These are phyloP conservation scores for Endomychus coccineus DNA, from an alignment of 2,888 invertebrate genomes.

Conservation along the genomic window DNA sequence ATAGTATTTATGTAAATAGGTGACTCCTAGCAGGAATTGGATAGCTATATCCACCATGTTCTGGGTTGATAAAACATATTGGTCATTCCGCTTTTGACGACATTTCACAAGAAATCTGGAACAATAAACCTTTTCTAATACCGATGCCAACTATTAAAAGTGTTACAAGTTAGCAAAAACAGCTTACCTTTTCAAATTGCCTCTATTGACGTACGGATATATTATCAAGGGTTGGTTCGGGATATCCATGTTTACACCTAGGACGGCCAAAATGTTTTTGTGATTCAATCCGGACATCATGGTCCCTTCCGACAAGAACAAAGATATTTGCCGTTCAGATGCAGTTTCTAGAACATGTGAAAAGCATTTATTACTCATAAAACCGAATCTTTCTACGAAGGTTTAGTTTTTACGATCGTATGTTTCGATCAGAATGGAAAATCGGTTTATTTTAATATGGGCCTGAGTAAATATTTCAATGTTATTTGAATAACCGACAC, in stretches of 20 bases:
- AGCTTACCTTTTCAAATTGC: slow-evolving; percentile 60
- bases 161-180: slow-evolving; percentile 5
- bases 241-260: slow-evolving; percentile 58
- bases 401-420: too few species aligned
- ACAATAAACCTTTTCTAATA: too few species aligned
- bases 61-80: slow-evolving; percentile 49
- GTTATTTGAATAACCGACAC: too few species aligned
- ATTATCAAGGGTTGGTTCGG: slow-evolving; percentile 57
- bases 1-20: slow-evolving; percentile 80
- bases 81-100: slow-evolving; percentile 38
- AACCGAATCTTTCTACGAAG: too few species aligned
- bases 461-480: too few species aligned
- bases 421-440: too few species aligned
- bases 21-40: slow-evolving; percentile 78
- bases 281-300: slow-evolving; percentile 64
- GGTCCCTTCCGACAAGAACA: slow-evolving; percentile 67
- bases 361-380: background rate
- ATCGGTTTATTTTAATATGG: too few species aligned
- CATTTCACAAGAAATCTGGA: slow-evolving; percentile 42
- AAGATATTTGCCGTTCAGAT: slow-evolving; percentile 62
- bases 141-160: too few species aligned
- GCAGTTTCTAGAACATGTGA: slow-evolving; percentile 52
- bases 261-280: slow-evolving; percentile 62
- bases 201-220: slow-evolving; percentile 62
- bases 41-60: slow-evolving; percentile 58